Evolutionary conservation across 2,797 vertebrate species (phyloP).

Genomic region (Takifugu ocellatus): DNA sequence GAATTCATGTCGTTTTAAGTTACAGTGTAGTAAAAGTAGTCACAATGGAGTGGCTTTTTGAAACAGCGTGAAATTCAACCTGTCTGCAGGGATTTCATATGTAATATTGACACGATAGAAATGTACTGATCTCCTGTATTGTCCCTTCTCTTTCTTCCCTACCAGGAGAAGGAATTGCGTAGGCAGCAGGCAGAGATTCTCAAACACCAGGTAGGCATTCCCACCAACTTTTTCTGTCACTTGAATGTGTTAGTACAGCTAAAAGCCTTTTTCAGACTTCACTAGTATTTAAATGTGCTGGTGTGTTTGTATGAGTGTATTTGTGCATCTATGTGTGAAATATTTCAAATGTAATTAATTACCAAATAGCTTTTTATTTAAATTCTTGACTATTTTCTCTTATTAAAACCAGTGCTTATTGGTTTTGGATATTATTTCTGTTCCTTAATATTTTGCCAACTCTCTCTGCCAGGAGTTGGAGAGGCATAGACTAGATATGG

Average conservation of each 20-base stretch:
- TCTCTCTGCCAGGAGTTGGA: conserved; percentile 99
- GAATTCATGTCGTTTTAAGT: conserved; percentile 1
- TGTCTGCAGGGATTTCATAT: conserved; percentile 49
- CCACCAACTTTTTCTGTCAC: conserved; percentile 28
- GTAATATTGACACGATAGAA: conserved; percentile 51
- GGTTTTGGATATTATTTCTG: conserved; percentile 86
- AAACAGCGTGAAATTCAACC: conserved; percentile 49
- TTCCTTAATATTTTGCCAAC: conserved; percentile 99
- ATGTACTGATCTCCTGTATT: conserved; percentile 55
- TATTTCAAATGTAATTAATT: conserved; percentile 39
- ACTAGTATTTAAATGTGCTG: conserved; percentile 32
- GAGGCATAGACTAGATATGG: conserved; percentile 99
- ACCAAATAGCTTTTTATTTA: conserved; percentile 45
- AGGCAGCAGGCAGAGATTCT: conserved; percentile 96
- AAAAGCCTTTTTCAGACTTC: conserved; percentile 41
- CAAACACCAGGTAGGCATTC: conserved; percentile 91
- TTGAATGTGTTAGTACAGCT: conserved; percentile 48
- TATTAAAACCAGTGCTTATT: conserved; percentile 86
- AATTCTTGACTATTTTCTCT: conserved; percentile 57
- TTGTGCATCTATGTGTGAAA: conserved; percentile 20
- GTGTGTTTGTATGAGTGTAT: conserved; percentile 13
- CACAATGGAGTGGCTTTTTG: conserved; percentile 34
- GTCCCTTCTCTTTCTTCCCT: conserved; percentile 51
- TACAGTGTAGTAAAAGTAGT: conserved; percentile 17
- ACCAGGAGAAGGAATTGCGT: conserved; percentile 97